These are phyloP conservation scores for Acrobasis consociella DNA, from an alignment of 2,888 invertebrate species.

Conservation along the genomic window DNA sequence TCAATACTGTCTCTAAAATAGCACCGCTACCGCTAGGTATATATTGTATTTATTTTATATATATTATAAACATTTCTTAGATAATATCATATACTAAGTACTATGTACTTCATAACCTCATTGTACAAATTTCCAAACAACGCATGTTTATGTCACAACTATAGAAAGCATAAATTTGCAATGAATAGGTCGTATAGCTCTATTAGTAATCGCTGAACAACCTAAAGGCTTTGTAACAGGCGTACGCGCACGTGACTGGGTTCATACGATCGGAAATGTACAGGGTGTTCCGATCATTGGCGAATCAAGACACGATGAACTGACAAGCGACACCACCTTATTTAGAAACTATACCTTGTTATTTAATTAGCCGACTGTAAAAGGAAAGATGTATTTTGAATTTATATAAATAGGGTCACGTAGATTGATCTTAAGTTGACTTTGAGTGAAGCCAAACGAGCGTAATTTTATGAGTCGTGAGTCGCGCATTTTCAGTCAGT, in stretches of 20 bases:
- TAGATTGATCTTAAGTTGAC: too few relatives aligned
- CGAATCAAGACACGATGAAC: constrained; percentile 53
- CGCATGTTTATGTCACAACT: constrained; percentile 23
- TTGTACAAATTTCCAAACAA: not conserved
- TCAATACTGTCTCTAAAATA: too few relatives aligned
- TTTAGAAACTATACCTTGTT: constrained; percentile 32
- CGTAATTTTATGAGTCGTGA: too few relatives aligned
- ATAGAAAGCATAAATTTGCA: constrained; percentile 28
- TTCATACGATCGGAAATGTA: constrained; percentile 36
- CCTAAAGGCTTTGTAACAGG: constrained; percentile 45
- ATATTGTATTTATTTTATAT: too few relatives aligned
- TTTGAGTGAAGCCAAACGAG: too few relatives aligned
- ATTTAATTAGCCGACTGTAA: not conserved
- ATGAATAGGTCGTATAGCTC: constrained; percentile 28
- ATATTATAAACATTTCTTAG: too few relatives aligned
- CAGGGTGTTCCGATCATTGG: constrained; percentile 39
- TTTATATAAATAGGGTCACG: not conserved
- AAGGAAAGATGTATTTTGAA: not conserved
- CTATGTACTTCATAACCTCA: not conserved
- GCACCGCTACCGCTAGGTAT: too few relatives aligned
- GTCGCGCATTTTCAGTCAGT: too few relatives aligned
- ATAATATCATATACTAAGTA: not conserved
- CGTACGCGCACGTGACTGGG: constrained; percentile 54
- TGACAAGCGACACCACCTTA: constrained; percentile 58
- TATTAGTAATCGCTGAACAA: constrained; percentile 29